These are phyloP conservation scores for Trichosurus vulpecula DNA, from an alignment of 2,797 vertebrate species.

Conservation along the genomic window DNA sequence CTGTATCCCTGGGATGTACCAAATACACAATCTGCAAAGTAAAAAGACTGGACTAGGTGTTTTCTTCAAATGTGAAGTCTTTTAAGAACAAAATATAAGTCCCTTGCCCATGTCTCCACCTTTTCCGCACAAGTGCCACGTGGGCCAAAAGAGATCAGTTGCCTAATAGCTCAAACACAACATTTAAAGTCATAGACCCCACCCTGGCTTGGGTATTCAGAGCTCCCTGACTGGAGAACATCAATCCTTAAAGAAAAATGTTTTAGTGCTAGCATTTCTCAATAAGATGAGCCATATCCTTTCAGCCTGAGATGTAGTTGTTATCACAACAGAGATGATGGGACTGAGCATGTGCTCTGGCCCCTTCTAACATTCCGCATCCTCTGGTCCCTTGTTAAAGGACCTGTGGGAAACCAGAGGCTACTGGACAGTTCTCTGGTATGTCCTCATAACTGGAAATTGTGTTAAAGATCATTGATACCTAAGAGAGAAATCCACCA, in stretches of 20 bases:
- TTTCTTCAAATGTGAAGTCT: neutral
- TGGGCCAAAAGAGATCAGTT: neutral
- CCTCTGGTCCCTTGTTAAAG: neutral
- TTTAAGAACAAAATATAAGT: conserved; percentile 61
- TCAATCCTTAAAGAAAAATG: neutral
- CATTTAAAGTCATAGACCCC: neutral
- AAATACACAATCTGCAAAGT: neutral
- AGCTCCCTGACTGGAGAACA: neutral
- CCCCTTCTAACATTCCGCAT: neutral
- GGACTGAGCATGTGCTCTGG: neutral
- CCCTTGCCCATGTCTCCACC: neutral
- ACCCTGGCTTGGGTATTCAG: neutral
- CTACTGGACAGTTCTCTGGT: neutral
- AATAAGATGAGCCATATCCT: neutral
- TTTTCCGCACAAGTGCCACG: neutral
- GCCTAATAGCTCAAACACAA: neutral
- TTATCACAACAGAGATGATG: neutral
- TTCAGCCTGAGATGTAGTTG: neutral
- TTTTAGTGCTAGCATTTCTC: neutral
- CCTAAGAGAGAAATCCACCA: neutral
- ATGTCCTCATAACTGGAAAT: neutral
- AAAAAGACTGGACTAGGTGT: neutral
- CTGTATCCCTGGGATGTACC: neutral
- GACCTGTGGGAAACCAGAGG: neutral
- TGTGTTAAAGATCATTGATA: neutral